Conservation (phyloP, 2,797 vertebrate species). For the Lindbergichthys nudifrons region DNA sequence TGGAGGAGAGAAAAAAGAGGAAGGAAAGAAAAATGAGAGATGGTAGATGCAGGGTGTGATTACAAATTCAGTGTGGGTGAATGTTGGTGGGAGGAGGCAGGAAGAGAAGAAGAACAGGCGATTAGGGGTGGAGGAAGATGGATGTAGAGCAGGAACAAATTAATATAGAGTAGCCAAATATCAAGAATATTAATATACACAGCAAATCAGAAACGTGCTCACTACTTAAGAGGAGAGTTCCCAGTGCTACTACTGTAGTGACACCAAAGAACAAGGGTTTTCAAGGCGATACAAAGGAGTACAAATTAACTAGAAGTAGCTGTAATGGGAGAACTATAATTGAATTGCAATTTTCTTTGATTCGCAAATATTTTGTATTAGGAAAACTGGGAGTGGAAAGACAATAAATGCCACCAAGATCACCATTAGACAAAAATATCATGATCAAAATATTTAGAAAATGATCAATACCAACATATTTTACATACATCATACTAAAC, state of each 20-base stretch:
- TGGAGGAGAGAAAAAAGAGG: slow-evolving; percentile 32
- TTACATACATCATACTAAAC: not conserved
- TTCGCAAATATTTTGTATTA: not conserved
- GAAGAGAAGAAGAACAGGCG: slow-evolving; percentile 30
- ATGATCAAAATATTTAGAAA: slow-evolving; percentile 11
- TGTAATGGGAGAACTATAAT: not conserved
- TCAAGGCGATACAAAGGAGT: slow-evolving; percentile 4
- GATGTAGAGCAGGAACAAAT: slow-evolving; percentile 12
- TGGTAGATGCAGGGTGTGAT: slow-evolving; percentile 48
- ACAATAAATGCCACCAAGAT: slow-evolving; percentile 10
- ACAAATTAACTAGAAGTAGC: slow-evolving; percentile 12
- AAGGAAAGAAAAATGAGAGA: slow-evolving; percentile 22
- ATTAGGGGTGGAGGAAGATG: slow-evolving; percentile 31
- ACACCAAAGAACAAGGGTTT: not conserved
- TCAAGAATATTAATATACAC: slow-evolving; percentile 14
- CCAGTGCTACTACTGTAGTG: not conserved
- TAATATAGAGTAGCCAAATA: slow-evolving; percentile 11
- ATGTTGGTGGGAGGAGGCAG: slow-evolving; percentile 39
- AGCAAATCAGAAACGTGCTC: slow-evolving; percentile 8
- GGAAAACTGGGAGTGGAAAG: not conserved
- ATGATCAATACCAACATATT: not conserved
- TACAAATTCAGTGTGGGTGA: slow-evolving; percentile 53
- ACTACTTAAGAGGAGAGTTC: slow-evolving; percentile 16
- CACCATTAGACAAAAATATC: not conserved
- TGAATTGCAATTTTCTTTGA: slow-evolving; percentile 22